Evolutionary conservation across 2,888 invertebrate species (phyloP), one percentile per base, ranked within the genome.

Genomic region (Plutella xylostella): DNA sequence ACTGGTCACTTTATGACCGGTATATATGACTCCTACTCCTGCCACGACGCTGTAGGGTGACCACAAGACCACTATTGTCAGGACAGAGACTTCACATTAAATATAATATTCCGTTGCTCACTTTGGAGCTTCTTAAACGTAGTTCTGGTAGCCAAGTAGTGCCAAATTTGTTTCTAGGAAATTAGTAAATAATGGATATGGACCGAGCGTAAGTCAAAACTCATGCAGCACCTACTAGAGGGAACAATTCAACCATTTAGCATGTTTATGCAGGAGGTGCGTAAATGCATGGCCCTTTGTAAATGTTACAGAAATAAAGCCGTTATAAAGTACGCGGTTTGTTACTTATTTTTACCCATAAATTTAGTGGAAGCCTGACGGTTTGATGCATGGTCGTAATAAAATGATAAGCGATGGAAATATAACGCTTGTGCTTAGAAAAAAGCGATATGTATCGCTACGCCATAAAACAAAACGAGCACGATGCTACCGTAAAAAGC

Each of bases 221-320:
- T 42, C 33, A 55, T 74, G 62, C 74, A 62, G 31, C 58, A 62
- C 60, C 58, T 60, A 68, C 48, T 21, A 33, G 49, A 59, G 63
- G 65, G 63, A 72, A 75, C 71, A 75, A 77, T 76, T 63, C 63
- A 58, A 62, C 63, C 70, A 71, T 77, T 79, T 80, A 80, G 74
- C 77, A 65, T 75, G 68, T 68, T 67, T 66, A 71, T 67, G 76
- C 68, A 73, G 72, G 62, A 57, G 53, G 43, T 45, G 45, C 42
- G 45, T 42, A 45, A 35, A 44, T 34, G 42, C 42, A 43, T 22
- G 28, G 18, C 42, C 42, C 42, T 42, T 42, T 42, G 42, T 42
- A 17, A 17, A 39, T 20, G 9, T 25, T 4, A 37, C 45, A 40
- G 28, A 43, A 39, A 49, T 47, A 45, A 45, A 49, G 46, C 45